Evolutionary conservation across 2,888 invertebrate genomes (phyloP).

Genomic region (Tyria jacobaeae): DNA sequence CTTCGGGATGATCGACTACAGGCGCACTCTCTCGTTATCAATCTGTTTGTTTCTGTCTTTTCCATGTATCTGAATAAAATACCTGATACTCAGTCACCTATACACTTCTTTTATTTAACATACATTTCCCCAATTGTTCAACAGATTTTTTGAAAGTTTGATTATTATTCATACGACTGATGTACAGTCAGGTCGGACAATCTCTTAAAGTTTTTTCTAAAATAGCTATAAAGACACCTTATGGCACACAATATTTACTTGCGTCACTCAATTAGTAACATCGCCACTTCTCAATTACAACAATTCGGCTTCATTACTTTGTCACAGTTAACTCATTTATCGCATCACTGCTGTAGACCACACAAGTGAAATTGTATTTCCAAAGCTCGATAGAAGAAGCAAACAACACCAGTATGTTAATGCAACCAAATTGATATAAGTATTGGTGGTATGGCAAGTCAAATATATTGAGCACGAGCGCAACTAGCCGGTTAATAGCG

Average conservation of each 20-base stretch:
- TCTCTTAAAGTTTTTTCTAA: neutral
- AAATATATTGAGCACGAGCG: constrained; percentile 64
- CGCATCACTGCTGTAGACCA: constrained; percentile 37
- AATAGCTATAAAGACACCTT: neutral
- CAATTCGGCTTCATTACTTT: constrained; percentile 37
- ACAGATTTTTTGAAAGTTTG: too few species aligned
- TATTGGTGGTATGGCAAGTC: constrained; percentile 65
- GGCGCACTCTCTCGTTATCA: too few species aligned
- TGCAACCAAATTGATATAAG: constrained; percentile 74
- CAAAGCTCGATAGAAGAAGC: constrained; percentile 34
- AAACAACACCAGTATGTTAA: constrained; percentile 58
- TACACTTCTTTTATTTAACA: too few species aligned
- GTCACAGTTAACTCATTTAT: constrained; percentile 40
- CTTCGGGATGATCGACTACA: too few species aligned
- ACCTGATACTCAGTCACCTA: too few species aligned
- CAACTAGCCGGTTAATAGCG: constrained; percentile 58
- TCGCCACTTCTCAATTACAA: constrained; percentile 26
- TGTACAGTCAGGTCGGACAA: neutral
- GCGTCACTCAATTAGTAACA: neutral
- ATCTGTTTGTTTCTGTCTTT: too few species aligned
- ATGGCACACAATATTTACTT: neutral
- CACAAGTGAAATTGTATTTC: constrained; percentile 49
- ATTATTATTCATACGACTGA: too few species aligned
- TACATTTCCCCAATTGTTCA: too few species aligned
- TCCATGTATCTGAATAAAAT: too few species aligned